These are phyloP conservation scores for Pantherophis guttatus DNA, from an alignment of 2,113 vertebrate species.

Conservation along the genomic window DNA sequence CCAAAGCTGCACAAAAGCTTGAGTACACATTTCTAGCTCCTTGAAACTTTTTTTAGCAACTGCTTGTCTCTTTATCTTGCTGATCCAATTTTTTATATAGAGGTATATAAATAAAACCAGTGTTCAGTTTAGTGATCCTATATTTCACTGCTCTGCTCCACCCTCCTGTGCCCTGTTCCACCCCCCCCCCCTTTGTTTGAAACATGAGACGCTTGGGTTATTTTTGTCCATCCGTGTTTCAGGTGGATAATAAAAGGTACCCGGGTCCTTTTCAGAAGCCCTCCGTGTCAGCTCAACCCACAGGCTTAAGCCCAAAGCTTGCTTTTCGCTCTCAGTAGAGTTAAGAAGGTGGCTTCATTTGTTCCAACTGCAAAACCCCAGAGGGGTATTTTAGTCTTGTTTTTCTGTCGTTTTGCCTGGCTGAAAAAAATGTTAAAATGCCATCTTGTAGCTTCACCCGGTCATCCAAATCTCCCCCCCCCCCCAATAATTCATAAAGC, in stretches of 20 bases:
- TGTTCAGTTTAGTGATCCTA: no score
- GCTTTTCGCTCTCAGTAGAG: background rate
- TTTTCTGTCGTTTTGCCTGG: background rate
- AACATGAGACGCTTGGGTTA: background rate
- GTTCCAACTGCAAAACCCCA: background rate
- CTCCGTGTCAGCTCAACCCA: background rate
- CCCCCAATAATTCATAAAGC: background rate
- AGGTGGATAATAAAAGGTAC: background rate
- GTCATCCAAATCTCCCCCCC: background rate
- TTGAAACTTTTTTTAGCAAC: background rate
- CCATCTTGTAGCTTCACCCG: background rate
- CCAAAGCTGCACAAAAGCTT: background rate
- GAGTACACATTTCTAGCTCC: no score
- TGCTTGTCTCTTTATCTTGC: background rate
- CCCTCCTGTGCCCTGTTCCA: background rate
- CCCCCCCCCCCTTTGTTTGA: background rate
- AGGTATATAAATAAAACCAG: background rate
- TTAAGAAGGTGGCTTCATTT: background rate
- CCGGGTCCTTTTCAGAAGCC: background rate
- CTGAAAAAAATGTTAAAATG: background rate
- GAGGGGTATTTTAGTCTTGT: background rate
- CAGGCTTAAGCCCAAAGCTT: background rate
- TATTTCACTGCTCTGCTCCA: background rate
- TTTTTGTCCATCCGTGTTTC: background rate
- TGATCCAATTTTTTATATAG: background rate